Evolutionary conservation across 2,797 vertebrate genomes (phyloP), one percentile per base, ranked within the genome.

Genomic region (Sebastes oblongus): DNA sequence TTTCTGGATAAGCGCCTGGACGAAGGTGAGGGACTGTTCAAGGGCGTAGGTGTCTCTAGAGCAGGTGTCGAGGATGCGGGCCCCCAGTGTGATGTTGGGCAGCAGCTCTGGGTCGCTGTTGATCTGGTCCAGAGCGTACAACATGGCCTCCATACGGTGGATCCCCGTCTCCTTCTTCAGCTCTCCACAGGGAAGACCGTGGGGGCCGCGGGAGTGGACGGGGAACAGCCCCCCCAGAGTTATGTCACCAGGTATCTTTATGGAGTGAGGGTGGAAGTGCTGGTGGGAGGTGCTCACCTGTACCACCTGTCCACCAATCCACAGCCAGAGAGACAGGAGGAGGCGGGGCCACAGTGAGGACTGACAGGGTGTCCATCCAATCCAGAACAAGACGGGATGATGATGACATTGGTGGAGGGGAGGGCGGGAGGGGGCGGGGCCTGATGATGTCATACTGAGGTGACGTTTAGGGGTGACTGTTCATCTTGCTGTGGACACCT

Each of bases 11-110:
- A 97, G 93, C 0, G 97, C 97, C 83, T 98, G 96, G 34, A 97
- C 96, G 24, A 97, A 98, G 59, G 94, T 96, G 13, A 97, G 94
- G 0, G 98, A 97, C 92, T 99, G 98, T 83, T 99, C 98, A 25
- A 99, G 96, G 30, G 98, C 98, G 0, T 99, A 96, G 4, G 98
- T 99, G 94, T 99, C 98, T 89, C 98, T 97, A 86, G 98, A 99
- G 88, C 98, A 99, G 66, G 97, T 99, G 94, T 99, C 98, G 1
- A 99, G 95, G 88, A 99, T 98, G 91, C 97, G 95, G 0, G 96
- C 97, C 0, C 97, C 97, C 75, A 98, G 84, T 0, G 96, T 97
- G 82, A 98, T 94, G 85, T 97, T 97, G 3, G 97, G 97, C 72
- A 98, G 95, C 72, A 98, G 86, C 4, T 88, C 86, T 0, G 97